Evolutionary conservation across 2,888 invertebrate genomes (phyloP).

Genomic region (Ochropleura leucogaster): DNA sequence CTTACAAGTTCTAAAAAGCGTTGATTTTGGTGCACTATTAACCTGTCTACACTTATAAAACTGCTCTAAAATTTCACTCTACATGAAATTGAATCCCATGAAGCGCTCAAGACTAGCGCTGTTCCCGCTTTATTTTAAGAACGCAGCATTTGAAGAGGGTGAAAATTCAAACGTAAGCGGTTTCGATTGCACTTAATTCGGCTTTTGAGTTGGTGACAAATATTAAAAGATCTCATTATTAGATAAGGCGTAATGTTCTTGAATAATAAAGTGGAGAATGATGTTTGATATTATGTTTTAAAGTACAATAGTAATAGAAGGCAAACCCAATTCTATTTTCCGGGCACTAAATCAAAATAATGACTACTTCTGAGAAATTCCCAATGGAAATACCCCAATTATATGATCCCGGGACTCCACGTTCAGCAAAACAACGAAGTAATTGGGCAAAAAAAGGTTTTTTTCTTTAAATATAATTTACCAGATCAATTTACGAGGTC

Average conservation of each 20-base stretch:
- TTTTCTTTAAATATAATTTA: too few relatives aligned
- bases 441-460: background rate
- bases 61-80: constrained; percentile 2
- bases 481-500: too few relatives aligned
- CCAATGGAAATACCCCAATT: background rate
- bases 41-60: background rate
- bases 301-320: background rate
- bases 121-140: constrained; percentile 24
- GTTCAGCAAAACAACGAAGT: background rate
- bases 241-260: constrained; percentile 8
- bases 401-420: background rate
- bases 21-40: background rate
- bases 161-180: constrained; percentile 21
- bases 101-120: constrained; percentile 13
- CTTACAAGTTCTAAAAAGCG: background rate
- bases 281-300: too few relatives aligned
- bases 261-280: background rate
- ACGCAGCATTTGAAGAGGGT: constrained; percentile 16
- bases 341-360: background rate
- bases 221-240: constrained; percentile 29
- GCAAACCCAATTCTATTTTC: background rate
- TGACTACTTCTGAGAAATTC: background rate
- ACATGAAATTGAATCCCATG: constrained; percentile 19
- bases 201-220: constrained; percentile 18
- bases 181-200: constrained; percentile 34